Evolutionary conservation across 2,113 vertebrate species (phyloP), one percentile per base, ranked within the genome.

Genomic region (Marmota monax): DNA sequence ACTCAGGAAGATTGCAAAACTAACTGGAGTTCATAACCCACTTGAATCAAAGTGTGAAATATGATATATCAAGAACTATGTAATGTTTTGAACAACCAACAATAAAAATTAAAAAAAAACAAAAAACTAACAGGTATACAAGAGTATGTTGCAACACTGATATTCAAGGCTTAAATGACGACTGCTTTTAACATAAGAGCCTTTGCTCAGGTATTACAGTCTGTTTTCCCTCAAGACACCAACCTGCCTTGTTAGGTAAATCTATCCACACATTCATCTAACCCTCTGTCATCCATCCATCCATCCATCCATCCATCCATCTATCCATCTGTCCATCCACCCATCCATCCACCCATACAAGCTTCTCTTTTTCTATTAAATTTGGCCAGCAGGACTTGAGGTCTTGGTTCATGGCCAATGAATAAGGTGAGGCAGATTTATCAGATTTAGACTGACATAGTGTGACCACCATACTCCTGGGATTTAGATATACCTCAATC

Each of bases 341-440:
- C 34, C 16, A 67, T 39, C 23, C n/a, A 51, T 70, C 18, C 39
- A 72, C 12, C 48, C 11, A 67, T 63, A 29, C 42, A 92, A 88
- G 22, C n/a, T 65, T 39, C 22, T 53, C 20, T 95, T 88, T 90
- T 34, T 67, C 53, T 85, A 61, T 89, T 82, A 94, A 84, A 96
- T 56, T 85, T 39, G 83, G 78, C 29, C 16, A 67, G 1, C 37
- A 80, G 25, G 20, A 79, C 69, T n/a, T 45, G 65, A 94, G 39
- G 22, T 67, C 32, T 69, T 84, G 7, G 20, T 51, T 89, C 29
- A 63, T 34, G 29, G 56, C 23, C 51, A 89, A 32, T 72, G 69
- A 84, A 45, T 92, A 87, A 76, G 39, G 67, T 37, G 9, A 92
- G 29, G 51, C 5, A 8, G 18, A 70, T 70, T 27, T 69, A 17